A percentile compares a stretch with the other conserved stretches of the same genome.
Conservation (phyloP, 2,797 vertebrate species). For the Poliocrania exsul region DNA sequence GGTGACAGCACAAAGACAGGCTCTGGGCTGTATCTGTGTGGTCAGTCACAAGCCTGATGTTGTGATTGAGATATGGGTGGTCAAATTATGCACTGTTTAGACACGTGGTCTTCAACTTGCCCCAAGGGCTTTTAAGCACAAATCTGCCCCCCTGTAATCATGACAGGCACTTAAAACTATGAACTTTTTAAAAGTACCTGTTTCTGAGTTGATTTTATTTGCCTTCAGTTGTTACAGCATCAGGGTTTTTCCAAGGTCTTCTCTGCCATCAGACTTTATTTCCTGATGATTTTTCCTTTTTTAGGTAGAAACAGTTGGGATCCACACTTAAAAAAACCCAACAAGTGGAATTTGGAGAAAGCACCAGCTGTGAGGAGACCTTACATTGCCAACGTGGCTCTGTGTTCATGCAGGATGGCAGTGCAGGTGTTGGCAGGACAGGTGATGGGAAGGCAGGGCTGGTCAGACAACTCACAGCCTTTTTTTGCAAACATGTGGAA, state of each 20-base stretch:
- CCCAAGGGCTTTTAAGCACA: background rate
- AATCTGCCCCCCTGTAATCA: background rate
- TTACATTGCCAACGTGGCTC: background rate
- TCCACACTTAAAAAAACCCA: rapidly evolving
- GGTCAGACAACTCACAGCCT: background rate
- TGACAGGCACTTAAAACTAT: background rate
- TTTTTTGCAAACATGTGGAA: background rate
- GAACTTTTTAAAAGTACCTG: rapidly evolving
- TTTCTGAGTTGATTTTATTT: background rate
- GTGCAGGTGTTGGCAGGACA: background rate
- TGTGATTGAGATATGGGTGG: background rate
- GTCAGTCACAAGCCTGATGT: background rate
- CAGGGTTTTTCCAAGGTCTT: background rate
- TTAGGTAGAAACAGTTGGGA: background rate
- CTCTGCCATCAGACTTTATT: background rate
- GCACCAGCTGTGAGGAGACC: background rate
- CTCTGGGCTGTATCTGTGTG: rapidly evolving
- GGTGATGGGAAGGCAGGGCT: background rate
- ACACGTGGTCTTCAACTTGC: background rate
- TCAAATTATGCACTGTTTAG: background rate
- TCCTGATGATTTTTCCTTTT: background rate
- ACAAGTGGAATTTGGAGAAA: background rate
- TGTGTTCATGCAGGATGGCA: background rate
- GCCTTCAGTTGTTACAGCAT: background rate
- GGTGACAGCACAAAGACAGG: background rate